Base-by-base conservation (phyloP, 2,797 vertebrate species). In the Melanotaenia pygmaea region DNA sequence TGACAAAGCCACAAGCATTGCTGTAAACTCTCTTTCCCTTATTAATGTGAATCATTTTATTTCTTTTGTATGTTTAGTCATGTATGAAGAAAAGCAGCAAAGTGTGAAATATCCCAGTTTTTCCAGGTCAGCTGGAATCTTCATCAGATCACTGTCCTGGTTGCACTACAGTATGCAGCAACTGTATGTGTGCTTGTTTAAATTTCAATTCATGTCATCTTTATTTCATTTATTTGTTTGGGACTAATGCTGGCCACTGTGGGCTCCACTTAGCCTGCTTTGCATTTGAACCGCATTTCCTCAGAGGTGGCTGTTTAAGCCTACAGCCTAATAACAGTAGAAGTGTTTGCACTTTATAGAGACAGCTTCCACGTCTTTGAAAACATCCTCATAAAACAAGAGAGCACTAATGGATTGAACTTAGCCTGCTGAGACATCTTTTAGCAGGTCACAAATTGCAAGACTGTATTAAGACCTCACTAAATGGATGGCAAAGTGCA, bases 341-440 rank as follows among this genome's bases (percentile, higher is more conserved):
- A 82, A 86, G 83, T 83, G 75, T 87, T 86, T 79, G 80, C 84
- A 81, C 85, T 91, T 88, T 80, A 67, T 54, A 1, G 35, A 78
- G 78, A 76, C 12, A 12, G 68, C 61, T 86, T 56, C 74, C 84
- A 85, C 86, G 77, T 86, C 71, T 80, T 53, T 62, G 26, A 74
- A 90, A 83, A 79, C 70, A 47, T 76, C 75, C 66, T 53, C 64
- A 74, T 88, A 88, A 88, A 92, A 90, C 77, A 90, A 83, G 82
- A 67, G 83, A 84, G 73, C 73, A 59, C 83, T 91, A 92, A 92
- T 93, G 90, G 86, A 86, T 77, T 86, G 82, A 87, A 84, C 54
- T 74, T 72, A 70, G 43, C 79, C 86, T 63, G 81, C 80, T 64
- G 87, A 86, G 81, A 80, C 70, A 11, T 83, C 74, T 79, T 72